Evolutionary conservation across 2,888 invertebrate species (phyloP).

Genomic region (Apamea epomidion): DNA sequence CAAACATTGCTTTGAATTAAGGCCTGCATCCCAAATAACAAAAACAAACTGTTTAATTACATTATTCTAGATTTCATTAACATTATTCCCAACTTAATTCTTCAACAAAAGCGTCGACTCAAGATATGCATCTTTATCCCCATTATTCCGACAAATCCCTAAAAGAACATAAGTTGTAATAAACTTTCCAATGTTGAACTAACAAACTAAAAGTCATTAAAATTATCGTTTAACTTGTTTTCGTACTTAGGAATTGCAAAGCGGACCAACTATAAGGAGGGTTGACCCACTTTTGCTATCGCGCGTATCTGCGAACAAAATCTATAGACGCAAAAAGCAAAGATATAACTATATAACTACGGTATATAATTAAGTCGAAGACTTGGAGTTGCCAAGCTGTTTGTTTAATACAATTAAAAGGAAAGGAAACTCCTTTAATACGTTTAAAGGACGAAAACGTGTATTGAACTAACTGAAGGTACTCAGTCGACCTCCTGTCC

Average conservation of each 20-base stretch:
- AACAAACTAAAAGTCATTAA: slow-evolving; percentile 75
- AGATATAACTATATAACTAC: slow-evolving; percentile 38
- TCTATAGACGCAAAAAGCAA: slow-evolving; percentile 52
- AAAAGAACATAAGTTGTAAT: slow-evolving; percentile 59
- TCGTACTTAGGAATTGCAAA: slow-evolving; percentile 61
- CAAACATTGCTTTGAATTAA: not conserved
- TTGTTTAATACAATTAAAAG: slow-evolving; percentile 53
- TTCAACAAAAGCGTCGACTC: slow-evolving; percentile 9
- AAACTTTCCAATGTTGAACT: slow-evolving; percentile 57
- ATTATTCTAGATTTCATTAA: not conserved
- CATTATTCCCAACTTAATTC: not conserved
- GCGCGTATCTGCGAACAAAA: slow-evolving; percentile 51
- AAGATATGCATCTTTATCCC: slow-evolving; percentile 54
- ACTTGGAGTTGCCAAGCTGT: slow-evolving; percentile 52
- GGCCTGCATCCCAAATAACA: not conserved
- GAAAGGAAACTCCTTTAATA: slow-evolving; percentile 54
- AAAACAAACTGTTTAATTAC: not conserved
- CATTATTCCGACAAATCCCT: slow-evolving; percentile 56
- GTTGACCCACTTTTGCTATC: slow-evolving; percentile 71
- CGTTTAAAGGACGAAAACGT: slow-evolving; percentile 49
- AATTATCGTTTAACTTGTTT: slow-evolving; percentile 73
- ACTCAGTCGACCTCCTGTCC: slow-evolving; percentile 12
- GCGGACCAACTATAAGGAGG: slow-evolving; percentile 53
- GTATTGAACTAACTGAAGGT: slow-evolving; percentile 22
- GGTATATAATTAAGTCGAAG: slow-evolving; percentile 53